phyloP scores from a whole-genome alignment of 1,140 invertebrate genomes.

The Drosophila novamexicana region DNA sequence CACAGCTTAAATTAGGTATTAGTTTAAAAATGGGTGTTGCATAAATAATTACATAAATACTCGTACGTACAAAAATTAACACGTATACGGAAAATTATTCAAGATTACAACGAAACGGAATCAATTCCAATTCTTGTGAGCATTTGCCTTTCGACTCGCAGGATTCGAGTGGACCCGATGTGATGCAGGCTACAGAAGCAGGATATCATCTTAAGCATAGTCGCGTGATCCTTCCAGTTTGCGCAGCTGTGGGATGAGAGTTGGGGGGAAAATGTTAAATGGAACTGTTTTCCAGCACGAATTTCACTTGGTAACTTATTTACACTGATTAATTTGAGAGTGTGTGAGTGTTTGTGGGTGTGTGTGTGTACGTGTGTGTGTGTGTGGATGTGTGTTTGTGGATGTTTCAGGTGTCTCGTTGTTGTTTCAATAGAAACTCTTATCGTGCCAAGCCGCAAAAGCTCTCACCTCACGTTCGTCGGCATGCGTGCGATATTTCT shows the following conservation, averaged over 20 bases:
- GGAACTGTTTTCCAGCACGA: background rate
- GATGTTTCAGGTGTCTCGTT: constrained; percentile 4
- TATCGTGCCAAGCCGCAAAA: constrained; percentile 74
- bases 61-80: constrained; percentile 48
- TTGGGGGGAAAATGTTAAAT: constrained; percentile 13
- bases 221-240: constrained; percentile 77
- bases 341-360: constrained; percentile 22
- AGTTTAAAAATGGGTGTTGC: constrained; percentile 52
- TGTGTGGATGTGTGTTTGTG: constrained; percentile 20
- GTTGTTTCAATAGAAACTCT: constrained; percentile 67
- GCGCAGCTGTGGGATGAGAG: constrained; percentile 61
- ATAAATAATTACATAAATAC: constrained; percentile 77
- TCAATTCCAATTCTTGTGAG: constrained; percentile 34
- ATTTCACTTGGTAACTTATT: constrained; percentile 25
- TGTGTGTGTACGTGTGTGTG: constrained; percentile 36
- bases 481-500: constrained; percentile 82
- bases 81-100: constrained; percentile 40
- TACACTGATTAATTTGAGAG: constrained; percentile 25
- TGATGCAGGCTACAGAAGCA: background rate
- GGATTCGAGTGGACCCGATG: constrained; percentile 45
- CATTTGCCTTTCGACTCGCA: constrained; percentile 22
- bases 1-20: constrained; percentile 62
- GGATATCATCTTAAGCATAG: constrained; percentile 59
- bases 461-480: constrained; percentile 84
- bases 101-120: constrained; percentile 50